Conservation (phyloP, 2,113 vertebrate species). For the Otolemur garnettii region DNA sequence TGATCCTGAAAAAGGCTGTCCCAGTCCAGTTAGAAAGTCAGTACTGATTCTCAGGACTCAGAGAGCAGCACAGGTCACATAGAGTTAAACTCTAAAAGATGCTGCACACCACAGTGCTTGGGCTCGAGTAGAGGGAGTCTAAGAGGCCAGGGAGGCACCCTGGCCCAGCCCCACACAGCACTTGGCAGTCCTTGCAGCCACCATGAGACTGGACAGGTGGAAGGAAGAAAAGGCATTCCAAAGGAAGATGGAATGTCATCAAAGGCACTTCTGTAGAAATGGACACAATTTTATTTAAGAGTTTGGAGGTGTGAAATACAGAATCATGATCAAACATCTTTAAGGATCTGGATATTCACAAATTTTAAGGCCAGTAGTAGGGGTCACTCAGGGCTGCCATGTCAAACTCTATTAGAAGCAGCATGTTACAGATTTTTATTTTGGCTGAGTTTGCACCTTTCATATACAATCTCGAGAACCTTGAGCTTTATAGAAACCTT, state of each 20-base stretch:
- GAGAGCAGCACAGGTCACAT: neutral
- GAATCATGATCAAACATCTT: neutral
- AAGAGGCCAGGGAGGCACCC: neutral
- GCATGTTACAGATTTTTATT: neutral
- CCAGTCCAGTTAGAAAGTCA: neutral
- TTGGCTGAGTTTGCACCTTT: neutral
- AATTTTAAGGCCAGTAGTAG: neutral
- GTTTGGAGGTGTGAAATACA: neutral
- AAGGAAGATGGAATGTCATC: constrained; percentile 32
- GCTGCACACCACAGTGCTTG: neutral
- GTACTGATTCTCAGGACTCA: neutral
- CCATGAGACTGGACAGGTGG: neutral
- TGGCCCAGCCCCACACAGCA: neutral
- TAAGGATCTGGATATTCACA: neutral
- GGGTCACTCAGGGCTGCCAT: neutral
- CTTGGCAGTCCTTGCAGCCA: neutral
- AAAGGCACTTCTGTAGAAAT: neutral
- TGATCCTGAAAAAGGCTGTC: neutral
- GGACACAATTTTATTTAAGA: neutral
- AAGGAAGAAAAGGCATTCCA: constrained; percentile 3
- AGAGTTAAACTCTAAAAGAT: neutral
- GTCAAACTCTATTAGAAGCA: neutral
- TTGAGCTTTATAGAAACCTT: neutral
- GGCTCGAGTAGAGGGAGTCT: neutral
- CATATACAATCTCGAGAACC: constrained; percentile 3